Conservation (phyloP, 2,113 vertebrate genomes). For the Sprattus sprattus region DNA sequence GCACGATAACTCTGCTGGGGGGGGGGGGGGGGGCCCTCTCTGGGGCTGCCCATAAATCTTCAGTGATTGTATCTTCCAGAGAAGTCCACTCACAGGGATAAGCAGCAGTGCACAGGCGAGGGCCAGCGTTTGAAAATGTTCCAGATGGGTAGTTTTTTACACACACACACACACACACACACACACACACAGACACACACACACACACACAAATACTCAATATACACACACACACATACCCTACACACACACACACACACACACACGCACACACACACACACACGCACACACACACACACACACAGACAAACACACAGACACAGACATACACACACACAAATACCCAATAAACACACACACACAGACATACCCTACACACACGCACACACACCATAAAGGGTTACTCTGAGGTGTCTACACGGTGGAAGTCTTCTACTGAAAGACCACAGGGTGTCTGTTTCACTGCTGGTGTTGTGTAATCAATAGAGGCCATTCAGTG, state of each 20-base stretch:
- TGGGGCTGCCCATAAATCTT: background rate
- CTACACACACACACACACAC: background rate
- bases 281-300: background rate
- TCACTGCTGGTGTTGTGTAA: conserved; percentile 41
- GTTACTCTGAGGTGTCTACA: conserved; percentile 38
- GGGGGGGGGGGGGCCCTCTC: background rate
- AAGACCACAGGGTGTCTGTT: conserved; percentile 53
- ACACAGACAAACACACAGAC: no score
- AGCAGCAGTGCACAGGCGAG: no score
- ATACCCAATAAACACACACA: no score
- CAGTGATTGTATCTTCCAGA: background rate
- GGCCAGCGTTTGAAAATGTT: no score
- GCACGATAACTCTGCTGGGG: background rate
- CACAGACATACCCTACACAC: background rate
- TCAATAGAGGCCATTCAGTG: conserved; percentile 49
- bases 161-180: no score
- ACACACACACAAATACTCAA: no score
- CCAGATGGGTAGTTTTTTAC: no score
- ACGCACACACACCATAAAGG: background rate
- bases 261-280: background rate
- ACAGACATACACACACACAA: no score
- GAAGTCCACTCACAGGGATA: background rate
- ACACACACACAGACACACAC: background rate
- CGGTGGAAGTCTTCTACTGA: conserved; percentile 21
- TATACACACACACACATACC: no score